Evolutionary conservation across 2,797 vertebrate genomes (phyloP).

Genomic region (Platyrinchus mystaceus): DNA sequence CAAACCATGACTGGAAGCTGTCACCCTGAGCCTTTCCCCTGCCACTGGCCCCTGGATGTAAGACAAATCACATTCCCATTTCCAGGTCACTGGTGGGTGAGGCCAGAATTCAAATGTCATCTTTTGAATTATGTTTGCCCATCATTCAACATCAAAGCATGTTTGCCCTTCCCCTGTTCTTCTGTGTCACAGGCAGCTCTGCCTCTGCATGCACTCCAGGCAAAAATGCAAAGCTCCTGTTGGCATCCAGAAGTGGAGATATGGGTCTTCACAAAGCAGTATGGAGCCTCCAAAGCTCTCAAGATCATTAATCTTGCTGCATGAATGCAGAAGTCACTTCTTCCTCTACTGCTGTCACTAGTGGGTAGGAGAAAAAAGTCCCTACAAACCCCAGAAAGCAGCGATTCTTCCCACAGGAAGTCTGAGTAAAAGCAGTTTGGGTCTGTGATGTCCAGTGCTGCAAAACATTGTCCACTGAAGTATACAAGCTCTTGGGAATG

Average conservation of each 20-base stretch:
- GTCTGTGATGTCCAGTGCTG: background rate
- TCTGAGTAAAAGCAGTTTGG: background rate
- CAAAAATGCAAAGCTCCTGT: background rate
- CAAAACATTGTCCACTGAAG: background rate
- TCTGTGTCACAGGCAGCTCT: background rate
- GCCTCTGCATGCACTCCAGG: background rate
- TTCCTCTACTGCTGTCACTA: background rate
- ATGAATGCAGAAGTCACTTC: background rate
- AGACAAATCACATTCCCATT: background rate
- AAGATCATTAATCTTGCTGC: background rate
- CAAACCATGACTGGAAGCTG: background rate
- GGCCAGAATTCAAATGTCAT: background rate
- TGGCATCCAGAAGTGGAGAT: background rate
- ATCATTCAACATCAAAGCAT: constrained; percentile 1
- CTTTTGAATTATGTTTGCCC: constrained; percentile 11
- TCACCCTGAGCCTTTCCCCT: background rate
- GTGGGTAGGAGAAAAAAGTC: fast-evolving
- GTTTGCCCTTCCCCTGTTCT: constrained; percentile 6
- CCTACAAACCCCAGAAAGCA: background rate
- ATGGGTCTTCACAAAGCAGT: background rate
- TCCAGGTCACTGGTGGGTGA: background rate
- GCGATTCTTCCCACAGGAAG: background rate
- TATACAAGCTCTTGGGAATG: background rate
- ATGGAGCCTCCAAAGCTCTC: background rate
- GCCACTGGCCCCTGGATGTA: background rate